phyloP scores from a whole-genome alignment of 2,797 vertebrate genomes.

The Hafferia zeledoni region DNA sequence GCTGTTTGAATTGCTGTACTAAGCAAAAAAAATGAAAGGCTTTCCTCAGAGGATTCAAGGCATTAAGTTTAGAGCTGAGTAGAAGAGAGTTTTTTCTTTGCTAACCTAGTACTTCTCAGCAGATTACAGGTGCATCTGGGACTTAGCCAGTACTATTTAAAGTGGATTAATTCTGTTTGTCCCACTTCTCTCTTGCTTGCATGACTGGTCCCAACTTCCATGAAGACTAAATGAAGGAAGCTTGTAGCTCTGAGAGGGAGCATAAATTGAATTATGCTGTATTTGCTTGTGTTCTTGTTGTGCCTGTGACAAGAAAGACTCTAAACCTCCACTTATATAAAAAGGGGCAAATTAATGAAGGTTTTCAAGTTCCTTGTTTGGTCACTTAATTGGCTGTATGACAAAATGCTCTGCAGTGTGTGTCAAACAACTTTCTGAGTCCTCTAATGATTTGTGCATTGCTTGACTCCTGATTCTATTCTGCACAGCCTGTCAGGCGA shows the following conservation, averaged over 20 bases:
- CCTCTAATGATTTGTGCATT: conserved; percentile 72
- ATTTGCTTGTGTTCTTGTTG: conserved; percentile 46
- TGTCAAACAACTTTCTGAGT: conserved; percentile 74
- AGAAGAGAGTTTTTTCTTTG: not conserved
- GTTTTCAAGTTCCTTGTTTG: conserved; percentile 75
- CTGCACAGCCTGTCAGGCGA: conserved; percentile 58
- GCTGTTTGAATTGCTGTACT: not conserved
- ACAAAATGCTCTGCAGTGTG: conserved; percentile 70
- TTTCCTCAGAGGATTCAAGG: conserved; percentile 8
- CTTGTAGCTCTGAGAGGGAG: conserved; percentile 37
- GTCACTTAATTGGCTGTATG: conserved; percentile 78
- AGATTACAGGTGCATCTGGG: conserved; percentile 44
- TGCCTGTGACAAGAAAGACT: conserved; percentile 48
- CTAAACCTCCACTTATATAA: conserved; percentile 66
- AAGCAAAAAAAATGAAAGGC: conserved; percentile 29
- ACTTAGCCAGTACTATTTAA: conserved; percentile 19
- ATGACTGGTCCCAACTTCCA: not conserved
- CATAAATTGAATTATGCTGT: conserved; percentile 65
- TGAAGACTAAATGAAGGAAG: not conserved
- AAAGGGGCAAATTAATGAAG: conserved; percentile 75
- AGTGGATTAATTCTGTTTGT: conserved; percentile 50
- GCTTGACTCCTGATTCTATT: conserved; percentile 64
- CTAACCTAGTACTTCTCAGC: conserved; percentile 27
- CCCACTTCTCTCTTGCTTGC: conserved; percentile 35
- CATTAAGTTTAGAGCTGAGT: conserved; percentile 20